Evolutionary conservation across 2,113 vertebrate species (phyloP).

Genomic region (Seriola quinqueradiata): DNA sequence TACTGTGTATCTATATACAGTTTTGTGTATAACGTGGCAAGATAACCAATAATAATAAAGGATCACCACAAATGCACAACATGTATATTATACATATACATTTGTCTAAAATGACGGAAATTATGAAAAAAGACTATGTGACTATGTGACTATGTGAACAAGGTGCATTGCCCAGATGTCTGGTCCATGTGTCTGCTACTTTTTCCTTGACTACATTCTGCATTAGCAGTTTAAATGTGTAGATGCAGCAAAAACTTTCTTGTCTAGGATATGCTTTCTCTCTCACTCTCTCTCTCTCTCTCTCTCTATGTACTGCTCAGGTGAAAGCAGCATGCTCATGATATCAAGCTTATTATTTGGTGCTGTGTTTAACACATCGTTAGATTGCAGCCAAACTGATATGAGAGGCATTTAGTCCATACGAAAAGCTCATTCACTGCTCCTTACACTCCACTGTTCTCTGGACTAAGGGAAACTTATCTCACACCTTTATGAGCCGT

Average conservation of each 20-base stretch:
- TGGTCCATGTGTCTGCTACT: not conserved
- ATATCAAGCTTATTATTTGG: not conserved
- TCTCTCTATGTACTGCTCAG: not conserved
- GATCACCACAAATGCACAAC: not conserved
- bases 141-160: not conserved
- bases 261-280: constrained; percentile 26
- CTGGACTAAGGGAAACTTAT: constrained; percentile 1
- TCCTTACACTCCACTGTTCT: constrained; percentile 23
- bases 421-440: constrained; percentile 18
- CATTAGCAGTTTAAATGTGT: constrained; percentile 4
- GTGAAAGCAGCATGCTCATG: not conserved
- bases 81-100: not conserved
- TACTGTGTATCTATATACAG: too few relatives aligned
- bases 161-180: not conserved
- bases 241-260: constrained; percentile 35
- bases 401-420: constrained; percentile 14
- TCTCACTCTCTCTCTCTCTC: not conserved
- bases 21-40: not conserved
- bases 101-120: not conserved
- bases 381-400: constrained; percentile 30
- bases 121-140: not conserved
- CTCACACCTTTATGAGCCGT: constrained; percentile 25
- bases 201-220: not conserved
- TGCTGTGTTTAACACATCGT: constrained; percentile 7
- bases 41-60: not conserved